These are phyloP conservation scores for Marasmarcha lunaedactyla DNA, from an alignment of 2,888 invertebrate species.

Conservation along the genomic window DNA sequence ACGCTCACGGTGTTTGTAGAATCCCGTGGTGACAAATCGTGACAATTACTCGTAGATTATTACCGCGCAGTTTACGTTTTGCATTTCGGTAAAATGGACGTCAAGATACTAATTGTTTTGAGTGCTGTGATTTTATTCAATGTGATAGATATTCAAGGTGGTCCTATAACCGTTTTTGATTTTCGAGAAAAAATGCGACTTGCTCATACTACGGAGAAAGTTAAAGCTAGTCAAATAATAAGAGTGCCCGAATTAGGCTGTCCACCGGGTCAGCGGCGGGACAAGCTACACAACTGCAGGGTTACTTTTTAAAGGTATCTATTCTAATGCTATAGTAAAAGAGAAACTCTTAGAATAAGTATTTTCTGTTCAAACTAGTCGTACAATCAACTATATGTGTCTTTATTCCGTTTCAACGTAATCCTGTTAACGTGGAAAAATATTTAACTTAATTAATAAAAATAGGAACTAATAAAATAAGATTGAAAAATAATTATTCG, in stretches of 20 bases:
- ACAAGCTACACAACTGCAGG: slow-evolving; percentile 32
- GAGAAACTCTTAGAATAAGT: no score
- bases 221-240: slow-evolving; percentile 36
- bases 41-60: slow-evolving; percentile 14
- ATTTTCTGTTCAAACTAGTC: no score
- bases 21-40: slow-evolving; percentile 34
- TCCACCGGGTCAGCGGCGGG: slow-evolving; percentile 30
- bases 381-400: no score
- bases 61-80: slow-evolving; percentile 29
- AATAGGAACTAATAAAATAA: no score
- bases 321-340: no score
- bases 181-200: slow-evolving; percentile 22
- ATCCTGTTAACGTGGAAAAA: no score
- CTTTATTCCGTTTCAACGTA: no score
- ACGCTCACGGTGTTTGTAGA: slow-evolving; percentile 44
- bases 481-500: no score
- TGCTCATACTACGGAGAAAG: slow-evolving; percentile 8
- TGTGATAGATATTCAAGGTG: slow-evolving; percentile 7
- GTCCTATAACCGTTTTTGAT: slow-evolving; percentile 20
- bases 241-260: slow-evolving; percentile 39
- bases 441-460: no score
- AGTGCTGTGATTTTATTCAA: slow-evolving; percentile 19
- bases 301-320: slow-evolving; percentile 29
- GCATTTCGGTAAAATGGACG: slow-evolving; percentile 29
- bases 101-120: slow-evolving; percentile 12